Evolutionary conservation across 2,113 vertebrate genomes (phyloP), one percentile per base, ranked within the genome.

Genomic region (Pygoscelis antarcticus): DNA sequence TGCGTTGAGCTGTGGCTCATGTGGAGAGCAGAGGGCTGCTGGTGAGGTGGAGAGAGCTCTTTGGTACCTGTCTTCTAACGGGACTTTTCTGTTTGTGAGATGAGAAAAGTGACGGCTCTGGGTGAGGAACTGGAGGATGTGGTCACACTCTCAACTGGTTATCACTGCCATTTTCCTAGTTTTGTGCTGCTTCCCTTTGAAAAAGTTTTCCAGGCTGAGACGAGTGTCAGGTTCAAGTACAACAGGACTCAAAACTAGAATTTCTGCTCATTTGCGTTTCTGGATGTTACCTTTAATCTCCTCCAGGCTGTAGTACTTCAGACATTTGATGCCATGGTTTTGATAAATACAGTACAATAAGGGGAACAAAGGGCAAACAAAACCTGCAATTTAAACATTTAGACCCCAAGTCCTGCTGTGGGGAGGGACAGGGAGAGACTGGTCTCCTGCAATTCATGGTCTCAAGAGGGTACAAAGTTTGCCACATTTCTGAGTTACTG

Each of bases 201-300:
- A 47, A 93, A 75, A 42, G 6, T 9, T 55, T 74, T 84, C 52
- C 29, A 81, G 51, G 40, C 16, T 46, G 46, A 52, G 19, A 47
- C 0, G 2, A 80, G 23, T 1, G 1, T 19, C 49, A 68, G 21
- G 36, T 44, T 55, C n/a, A 61, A 36, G 13, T 61, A 57, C 25
- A 66, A 55, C 32, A 76, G 38, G 55, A 34, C 47, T 40, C 15
- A 77, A 55, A 81, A 44, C 21, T 36, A 61, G 9, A 65, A 29
- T 44, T 69, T 82, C 64, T 70, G 19, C 26, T 60, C 9, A 26
- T 66, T 55, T 71, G 30, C 1, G 0, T 77, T 89, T 61, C 42
- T 82, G 52, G 7, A 40, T 51, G 25, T 71, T 76, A 34, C 30
- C 13, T 71, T 71, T 57, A 76, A 27, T 57, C 11, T 81, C 11